phyloP scores from a whole-genome alignment of 2,113 vertebrate genomes.

The Gnathonemus longibarbis region DNA sequence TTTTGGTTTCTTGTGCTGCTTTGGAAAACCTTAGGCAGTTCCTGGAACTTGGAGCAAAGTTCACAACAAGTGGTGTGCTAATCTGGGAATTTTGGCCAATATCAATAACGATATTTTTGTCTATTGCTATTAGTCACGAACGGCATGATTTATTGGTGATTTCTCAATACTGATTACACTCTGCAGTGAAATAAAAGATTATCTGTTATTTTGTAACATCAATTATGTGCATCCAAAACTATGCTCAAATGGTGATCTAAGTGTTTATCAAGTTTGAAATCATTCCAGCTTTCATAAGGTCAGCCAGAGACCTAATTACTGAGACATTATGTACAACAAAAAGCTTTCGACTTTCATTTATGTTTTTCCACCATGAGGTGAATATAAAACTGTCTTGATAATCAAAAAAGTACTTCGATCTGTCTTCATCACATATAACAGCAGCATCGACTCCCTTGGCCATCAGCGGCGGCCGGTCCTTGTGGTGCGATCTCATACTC shows the following conservation, averaged over 20 bases:
- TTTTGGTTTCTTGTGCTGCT: not conserved
- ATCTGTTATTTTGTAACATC: not conserved
- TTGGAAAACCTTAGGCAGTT: not conserved
- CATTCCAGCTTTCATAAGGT: not conserved
- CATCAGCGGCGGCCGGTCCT: not conserved
- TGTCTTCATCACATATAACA: not conserved
- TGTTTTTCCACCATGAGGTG: not conserved
- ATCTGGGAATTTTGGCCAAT: not conserved
- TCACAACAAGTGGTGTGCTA: not conserved
- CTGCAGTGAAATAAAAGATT: not conserved
- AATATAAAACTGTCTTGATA: not conserved
- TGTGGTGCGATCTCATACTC: not conserved
- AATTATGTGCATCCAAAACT: not conserved
- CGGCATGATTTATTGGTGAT: not conserved
- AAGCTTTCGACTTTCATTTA: not conserved
- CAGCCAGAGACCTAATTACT: not conserved
- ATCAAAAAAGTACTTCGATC: not conserved
- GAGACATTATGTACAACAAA: not conserved
- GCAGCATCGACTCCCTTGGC: not conserved
- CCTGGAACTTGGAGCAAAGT: not conserved
- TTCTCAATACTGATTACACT: not conserved
- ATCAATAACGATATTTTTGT: not conserved
- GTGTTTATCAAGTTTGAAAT: not conserved
- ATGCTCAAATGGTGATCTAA: not conserved
- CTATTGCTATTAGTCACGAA: not conserved